These are phyloP conservation scores for Hemiprocne comata DNA, from an alignment of 2,113 vertebrate species.

Conservation along the genomic window DNA sequence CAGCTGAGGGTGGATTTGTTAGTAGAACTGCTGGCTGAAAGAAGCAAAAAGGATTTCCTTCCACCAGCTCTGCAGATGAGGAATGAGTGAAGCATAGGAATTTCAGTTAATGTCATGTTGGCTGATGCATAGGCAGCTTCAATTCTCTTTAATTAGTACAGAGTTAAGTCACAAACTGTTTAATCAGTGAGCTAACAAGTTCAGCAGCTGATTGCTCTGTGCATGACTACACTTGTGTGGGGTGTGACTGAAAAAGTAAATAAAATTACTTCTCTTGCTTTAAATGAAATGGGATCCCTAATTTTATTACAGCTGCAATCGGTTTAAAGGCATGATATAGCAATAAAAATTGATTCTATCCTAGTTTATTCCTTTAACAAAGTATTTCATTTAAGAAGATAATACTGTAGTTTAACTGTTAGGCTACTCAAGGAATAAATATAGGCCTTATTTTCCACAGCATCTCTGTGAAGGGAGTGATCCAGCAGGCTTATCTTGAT, in stretches of 20 bases:
- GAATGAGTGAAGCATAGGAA: neutral
- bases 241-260: slow-evolving; percentile 68
- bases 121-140: slow-evolving; percentile 58
- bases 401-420: slow-evolving; percentile 43
- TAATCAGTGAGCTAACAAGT: slow-evolving; percentile 80
- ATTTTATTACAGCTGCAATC: slow-evolving; percentile 73
- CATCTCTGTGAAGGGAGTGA: neutral
- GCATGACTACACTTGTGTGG: neutral
- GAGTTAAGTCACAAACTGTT: slow-evolving; percentile 77
- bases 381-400: slow-evolving; percentile 22
- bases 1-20: neutral
- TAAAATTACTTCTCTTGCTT: slow-evolving; percentile 74
- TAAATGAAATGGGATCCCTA: slow-evolving; percentile 70
- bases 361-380: slow-evolving; percentile 54
- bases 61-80: neutral
- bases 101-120: slow-evolving; percentile 57
- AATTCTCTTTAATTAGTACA: slow-evolving; percentile 79
- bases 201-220: slow-evolving; percentile 64
- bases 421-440: neutral
- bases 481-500: neutral
- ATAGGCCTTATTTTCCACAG: neutral
- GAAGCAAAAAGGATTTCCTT: neutral
- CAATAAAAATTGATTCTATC: slow-evolving; percentile 74
- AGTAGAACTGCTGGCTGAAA: neutral
- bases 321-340: slow-evolving; percentile 58